Conservation (phyloP, 2,888 invertebrate genomes). For the Bursaphelenchus okinawaensis region DNA sequence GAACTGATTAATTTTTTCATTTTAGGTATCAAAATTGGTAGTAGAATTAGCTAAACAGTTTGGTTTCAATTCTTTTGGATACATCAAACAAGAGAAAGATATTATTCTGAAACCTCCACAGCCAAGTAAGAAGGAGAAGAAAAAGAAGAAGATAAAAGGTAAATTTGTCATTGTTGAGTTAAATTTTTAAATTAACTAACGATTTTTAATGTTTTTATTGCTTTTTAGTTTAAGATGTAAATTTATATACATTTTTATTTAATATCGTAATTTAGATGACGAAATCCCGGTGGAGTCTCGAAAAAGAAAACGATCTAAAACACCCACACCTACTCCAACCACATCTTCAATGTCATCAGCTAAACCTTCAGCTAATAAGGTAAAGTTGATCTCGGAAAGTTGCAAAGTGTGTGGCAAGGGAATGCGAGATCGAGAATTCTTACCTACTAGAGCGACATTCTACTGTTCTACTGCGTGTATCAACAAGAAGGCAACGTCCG, state of each 20-base stretch:
- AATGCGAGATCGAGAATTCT: constrained; percentile 5
- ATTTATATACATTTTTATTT: background rate
- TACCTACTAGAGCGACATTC: constrained; percentile 11
- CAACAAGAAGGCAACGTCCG: constrained; percentile 18
- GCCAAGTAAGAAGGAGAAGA: background rate
- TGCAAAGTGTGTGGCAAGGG: constrained; percentile 2
- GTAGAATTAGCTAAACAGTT: background rate
- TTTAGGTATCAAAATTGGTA: background rate
- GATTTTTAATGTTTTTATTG: too few species aligned
- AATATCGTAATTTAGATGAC: too few species aligned
- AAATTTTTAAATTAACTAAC: too few species aligned
- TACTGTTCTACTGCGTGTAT: constrained; percentile 28
- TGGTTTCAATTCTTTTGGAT: background rate
- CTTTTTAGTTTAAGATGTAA: too few species aligned
- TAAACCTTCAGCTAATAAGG: background rate
- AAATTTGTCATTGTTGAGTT: too few species aligned
- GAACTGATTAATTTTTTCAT: too few species aligned
- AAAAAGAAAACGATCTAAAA: background rate
- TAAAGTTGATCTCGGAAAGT: constrained; percentile 8
- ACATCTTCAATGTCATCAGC: background rate
- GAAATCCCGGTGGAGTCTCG: background rate
- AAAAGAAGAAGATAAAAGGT: background rate
- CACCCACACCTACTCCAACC: background rate
- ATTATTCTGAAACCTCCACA: background rate
- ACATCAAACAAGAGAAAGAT: background rate